phyloP scores from a whole-genome alignment of 1,140 invertebrate genomes.

The Hyphantria cunea region DNA sequence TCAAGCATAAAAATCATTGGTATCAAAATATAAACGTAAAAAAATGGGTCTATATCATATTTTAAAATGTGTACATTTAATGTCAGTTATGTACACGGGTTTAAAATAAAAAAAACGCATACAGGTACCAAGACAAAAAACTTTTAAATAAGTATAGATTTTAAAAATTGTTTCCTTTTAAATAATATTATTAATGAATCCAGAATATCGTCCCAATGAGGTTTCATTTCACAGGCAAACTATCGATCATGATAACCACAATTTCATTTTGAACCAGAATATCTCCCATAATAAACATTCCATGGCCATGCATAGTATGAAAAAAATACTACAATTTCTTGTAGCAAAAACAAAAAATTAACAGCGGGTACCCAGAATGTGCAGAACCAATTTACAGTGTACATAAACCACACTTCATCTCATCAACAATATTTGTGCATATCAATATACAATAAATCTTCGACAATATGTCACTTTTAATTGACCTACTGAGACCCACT shows the following conservation, averaged over 20 bases:
- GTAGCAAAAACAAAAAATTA: slow-evolving; percentile 54
- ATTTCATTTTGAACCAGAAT: slow-evolving; percentile 20
- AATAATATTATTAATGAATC: slow-evolving; percentile 33
- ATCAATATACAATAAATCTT: slow-evolving; percentile 35
- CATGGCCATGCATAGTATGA: slow-evolving; percentile 68
- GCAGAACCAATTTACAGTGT: slow-evolving; percentile 72
- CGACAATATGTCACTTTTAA: slow-evolving; percentile 52
- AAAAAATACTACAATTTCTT: slow-evolving; percentile 54
- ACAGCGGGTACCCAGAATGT: slow-evolving; percentile 58
- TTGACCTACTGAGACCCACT: slow-evolving; percentile 36
- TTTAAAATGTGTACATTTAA: slow-evolving; percentile 29
- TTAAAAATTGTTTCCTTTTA: slow-evolving; percentile 27
- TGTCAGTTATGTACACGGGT: slow-evolving; percentile 21
- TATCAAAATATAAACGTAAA: slow-evolving; percentile 11
- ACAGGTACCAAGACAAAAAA: slow-evolving; percentile 30
- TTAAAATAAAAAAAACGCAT: slow-evolving; percentile 11
- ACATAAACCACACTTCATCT: slow-evolving; percentile 34
- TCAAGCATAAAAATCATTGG: slow-evolving; percentile 14
- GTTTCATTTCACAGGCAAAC: slow-evolving; percentile 44
- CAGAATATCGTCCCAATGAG: slow-evolving; percentile 34
- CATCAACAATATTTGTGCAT: slow-evolving; percentile 39
- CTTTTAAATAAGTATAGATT: slow-evolving; percentile 29
- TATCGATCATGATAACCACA: slow-evolving; percentile 33
- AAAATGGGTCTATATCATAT: slow-evolving; percentile 24
- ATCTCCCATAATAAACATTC: slow-evolving; percentile 41